phyloP scores from a whole-genome alignment of 2,888 invertebrate species.

The Catonia carolina region DNA sequence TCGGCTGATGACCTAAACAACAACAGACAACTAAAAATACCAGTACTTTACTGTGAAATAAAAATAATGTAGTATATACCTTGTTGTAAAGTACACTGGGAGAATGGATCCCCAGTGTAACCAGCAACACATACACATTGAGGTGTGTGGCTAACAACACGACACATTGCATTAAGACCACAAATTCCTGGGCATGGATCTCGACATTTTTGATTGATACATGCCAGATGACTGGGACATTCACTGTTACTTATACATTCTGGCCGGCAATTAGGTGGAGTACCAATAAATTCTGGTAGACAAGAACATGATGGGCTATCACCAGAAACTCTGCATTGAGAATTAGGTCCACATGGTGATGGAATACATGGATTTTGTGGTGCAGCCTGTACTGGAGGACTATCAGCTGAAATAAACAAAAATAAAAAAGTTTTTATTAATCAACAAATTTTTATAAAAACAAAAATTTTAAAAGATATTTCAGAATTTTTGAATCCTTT shows the following conservation, averaged over 20 bases:
- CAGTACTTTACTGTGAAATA: no score
- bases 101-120: conserved; percentile 52
- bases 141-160: conserved; percentile 47
- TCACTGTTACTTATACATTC: conserved; percentile 79
- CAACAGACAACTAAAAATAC: no score
- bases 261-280: conserved; percentile 74
- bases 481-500: no score
- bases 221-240: conserved; percentile 47
- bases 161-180: conserved; percentile 38
- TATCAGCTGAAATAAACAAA: neutral
- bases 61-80: no score
- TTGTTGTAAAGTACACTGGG: conserved; percentile 40
- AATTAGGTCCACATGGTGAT: conserved; percentile 84
- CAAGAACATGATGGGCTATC: conserved; percentile 70
- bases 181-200: conserved; percentile 44
- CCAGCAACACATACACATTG: conserved; percentile 38
- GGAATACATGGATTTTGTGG: conserved; percentile 63
- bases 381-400: conserved; percentile 38
- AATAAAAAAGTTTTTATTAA: no score
- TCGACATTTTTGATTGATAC: conserved; percentile 43
- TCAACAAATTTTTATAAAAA: no score
- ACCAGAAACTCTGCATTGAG: conserved; percentile 70
- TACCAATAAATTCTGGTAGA: conserved; percentile 69
- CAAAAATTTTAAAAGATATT: no score
- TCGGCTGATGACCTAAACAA: no score